Percentiles rank a stretch among this genome's conserved stretches.
Conservation (phyloP, 2,888 invertebrate species). For the Lithosia quadra region DNA sequence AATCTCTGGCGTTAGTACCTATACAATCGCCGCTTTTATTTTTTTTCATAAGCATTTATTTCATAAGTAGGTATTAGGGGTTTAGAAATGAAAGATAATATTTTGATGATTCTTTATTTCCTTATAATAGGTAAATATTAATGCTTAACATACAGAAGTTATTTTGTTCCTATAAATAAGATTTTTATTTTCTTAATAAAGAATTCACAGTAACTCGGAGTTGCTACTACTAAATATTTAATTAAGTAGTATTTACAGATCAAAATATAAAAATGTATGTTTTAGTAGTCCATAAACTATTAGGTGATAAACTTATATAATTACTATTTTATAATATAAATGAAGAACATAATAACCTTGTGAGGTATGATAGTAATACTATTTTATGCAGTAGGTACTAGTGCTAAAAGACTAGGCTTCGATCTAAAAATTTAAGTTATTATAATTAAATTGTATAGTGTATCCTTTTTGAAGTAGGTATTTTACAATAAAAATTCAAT, state of each 20-base stretch:
- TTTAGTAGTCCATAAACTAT: slow-evolving; percentile 31
- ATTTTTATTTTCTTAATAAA: slow-evolving; percentile 41
- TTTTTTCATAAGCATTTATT: too few species aligned
- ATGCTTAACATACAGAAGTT: slow-evolving; percentile 55
- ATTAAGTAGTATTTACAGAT: slow-evolving; percentile 56
- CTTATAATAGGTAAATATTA: slow-evolving; percentile 56
- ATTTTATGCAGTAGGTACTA: slow-evolving; percentile 42
- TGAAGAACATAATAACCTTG: slow-evolving; percentile 29
- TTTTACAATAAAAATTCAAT: neutral
- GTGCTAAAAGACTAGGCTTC: slow-evolving; percentile 50
- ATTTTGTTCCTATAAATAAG: slow-evolving; percentile 55
- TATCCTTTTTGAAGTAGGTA: neutral
- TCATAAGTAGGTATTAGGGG: too few species aligned
- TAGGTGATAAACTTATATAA: slow-evolving; percentile 25
- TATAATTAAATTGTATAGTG: slow-evolving; percentile 28
- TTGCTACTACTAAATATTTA: slow-evolving; percentile 51
- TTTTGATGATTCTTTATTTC: slow-evolving; percentile 59
- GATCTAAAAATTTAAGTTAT: slow-evolving; percentile 42
- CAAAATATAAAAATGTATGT: slow-evolving; percentile 42
- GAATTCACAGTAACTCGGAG: slow-evolving; percentile 47
- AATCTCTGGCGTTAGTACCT: too few species aligned
- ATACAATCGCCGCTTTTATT: too few species aligned
- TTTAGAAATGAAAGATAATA: slow-evolving; percentile 1
- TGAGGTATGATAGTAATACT: slow-evolving; percentile 57
- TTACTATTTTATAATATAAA: slow-evolving; percentile 35